Conservation (phyloP, 2,888 invertebrate species). For the Lithophane socia region DNA sequence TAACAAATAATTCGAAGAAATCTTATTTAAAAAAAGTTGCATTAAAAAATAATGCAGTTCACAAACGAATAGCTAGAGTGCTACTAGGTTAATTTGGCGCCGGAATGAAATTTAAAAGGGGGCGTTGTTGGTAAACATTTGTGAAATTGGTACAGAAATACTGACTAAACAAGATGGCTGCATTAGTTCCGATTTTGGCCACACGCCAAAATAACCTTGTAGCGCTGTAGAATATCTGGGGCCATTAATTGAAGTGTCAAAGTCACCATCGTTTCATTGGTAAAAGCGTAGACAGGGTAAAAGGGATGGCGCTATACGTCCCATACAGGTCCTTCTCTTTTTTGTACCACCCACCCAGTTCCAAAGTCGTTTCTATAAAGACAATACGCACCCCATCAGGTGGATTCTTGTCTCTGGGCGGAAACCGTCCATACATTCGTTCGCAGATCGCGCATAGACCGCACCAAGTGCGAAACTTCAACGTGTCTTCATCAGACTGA, state of each 20-base stretch:
- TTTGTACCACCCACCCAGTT: not conserved
- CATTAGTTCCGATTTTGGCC: not conserved
- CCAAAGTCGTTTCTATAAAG: not conserved
- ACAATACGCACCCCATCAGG: constrained; percentile 91
- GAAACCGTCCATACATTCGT: constrained; percentile 91
- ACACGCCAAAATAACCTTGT: not conserved
- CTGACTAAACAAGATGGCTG: not conserved
- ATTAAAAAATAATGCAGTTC: not conserved
- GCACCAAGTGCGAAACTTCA: constrained; percentile 94
- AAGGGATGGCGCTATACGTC: not conserved
- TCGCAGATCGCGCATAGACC: constrained; percentile 95
- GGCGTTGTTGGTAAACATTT: not conserved
- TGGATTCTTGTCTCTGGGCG: constrained; percentile 91
- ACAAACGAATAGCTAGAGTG: not conserved
- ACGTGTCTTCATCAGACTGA: constrained; percentile 81
- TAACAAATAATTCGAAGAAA: constrained; percentile 67
- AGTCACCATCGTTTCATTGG: not conserved
- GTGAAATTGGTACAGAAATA: not conserved
- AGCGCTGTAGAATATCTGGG: not conserved
- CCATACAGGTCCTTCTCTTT: not conserved
- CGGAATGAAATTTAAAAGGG: not conserved
- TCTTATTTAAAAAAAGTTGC: not conserved
- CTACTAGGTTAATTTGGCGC: not conserved
- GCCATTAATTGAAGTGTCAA: not conserved
- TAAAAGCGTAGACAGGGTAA: too few species aligned